Evolutionary conservation across 2,113 vertebrate species (phyloP).

Genomic region (Rhadina sibilatrix): DNA sequence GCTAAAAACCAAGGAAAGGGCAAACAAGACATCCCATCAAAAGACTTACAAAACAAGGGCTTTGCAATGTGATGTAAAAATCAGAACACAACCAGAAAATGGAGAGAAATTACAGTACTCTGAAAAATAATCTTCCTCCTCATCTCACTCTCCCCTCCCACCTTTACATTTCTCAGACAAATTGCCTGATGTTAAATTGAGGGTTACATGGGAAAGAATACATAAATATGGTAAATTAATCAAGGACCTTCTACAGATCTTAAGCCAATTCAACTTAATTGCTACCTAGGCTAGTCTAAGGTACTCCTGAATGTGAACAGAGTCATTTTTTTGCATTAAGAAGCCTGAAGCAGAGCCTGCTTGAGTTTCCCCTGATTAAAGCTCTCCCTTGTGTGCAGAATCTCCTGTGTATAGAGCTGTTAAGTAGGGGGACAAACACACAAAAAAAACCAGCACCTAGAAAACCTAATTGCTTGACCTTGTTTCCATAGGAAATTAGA

Average conservation of each 20-base stretch:
- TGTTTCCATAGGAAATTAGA: conserved; percentile 52
- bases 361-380: background rate
- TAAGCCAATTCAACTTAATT: background rate
- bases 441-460: background rate
- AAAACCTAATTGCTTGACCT: conserved; percentile 51
- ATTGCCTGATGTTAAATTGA: background rate
- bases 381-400: background rate
- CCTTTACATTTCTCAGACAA: background rate
- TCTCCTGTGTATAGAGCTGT: background rate
- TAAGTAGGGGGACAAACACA: background rate
- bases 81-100: background rate
- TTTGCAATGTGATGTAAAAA: background rate
- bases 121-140: background rate
- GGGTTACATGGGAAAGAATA: background rate
- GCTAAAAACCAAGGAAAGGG: conserved; percentile 66
- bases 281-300: background rate
- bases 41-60: background rate
- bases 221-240: background rate
- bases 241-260: background rate
- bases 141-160: background rate
- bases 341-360: background rate
- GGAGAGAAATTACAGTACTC: background rate
- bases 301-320: background rate
- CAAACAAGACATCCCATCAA: background rate
- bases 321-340: background rate